Evolutionary conservation across 2,888 invertebrate genomes (phyloP).

Genomic region (Athalia circularis): DNA sequence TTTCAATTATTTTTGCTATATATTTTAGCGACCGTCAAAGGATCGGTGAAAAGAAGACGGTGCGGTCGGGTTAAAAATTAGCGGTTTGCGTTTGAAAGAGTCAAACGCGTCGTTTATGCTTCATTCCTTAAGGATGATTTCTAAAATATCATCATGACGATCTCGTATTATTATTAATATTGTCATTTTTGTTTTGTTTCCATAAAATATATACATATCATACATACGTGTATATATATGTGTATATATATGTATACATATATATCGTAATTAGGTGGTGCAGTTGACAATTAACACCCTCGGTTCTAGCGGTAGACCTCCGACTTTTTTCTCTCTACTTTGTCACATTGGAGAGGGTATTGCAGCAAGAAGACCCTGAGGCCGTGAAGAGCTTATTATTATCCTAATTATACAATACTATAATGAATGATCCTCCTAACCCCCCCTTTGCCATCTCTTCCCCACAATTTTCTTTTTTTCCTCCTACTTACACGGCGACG

Average conservation of each 20-base stretch:
- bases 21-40: too few relatives aligned
- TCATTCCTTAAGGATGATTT: too few relatives aligned
- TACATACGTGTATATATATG: too few relatives aligned
- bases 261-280: conserved; percentile 67
- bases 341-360: conserved; percentile 14
- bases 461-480: conserved; percentile 50
- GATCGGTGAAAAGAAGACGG: conserved; percentile 48
- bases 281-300: conserved; percentile 67
- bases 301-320: conserved; percentile 18
- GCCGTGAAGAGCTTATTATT: conserved; percentile 72
- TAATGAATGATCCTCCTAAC: conserved; percentile 66
- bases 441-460: conserved; percentile 46
- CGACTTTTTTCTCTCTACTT: conserved; percentile 51
- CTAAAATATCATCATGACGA: too few relatives aligned
- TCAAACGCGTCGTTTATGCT: neutral
- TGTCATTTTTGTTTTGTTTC: too few relatives aligned
- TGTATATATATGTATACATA: neutral
- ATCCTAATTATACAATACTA: conserved; percentile 74
- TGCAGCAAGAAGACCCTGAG: conserved; percentile 58
- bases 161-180: too few relatives aligned
- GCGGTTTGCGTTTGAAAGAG: neutral
- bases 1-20: too few relatives aligned
- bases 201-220: too few relatives aligned
- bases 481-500: conserved; percentile 43
- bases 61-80: neutral